Base-by-base conservation (phyloP, 2,888 invertebrate genomes). In the Dermolepida albohirtum region DNA sequence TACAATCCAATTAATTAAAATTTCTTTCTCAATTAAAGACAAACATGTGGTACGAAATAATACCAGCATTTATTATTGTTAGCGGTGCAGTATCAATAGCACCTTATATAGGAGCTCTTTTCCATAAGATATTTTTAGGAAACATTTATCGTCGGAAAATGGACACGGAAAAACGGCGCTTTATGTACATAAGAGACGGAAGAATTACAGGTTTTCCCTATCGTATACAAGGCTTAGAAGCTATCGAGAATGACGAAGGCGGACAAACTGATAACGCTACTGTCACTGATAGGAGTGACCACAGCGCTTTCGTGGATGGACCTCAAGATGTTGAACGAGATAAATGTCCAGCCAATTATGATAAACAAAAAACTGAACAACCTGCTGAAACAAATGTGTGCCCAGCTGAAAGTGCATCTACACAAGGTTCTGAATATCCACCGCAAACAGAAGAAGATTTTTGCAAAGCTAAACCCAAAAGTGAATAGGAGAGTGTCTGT, bases 41-140 rank as follows among this genome's bases (percentile, higher is more conserved):
- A 34, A 16, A 16, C 34, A 73, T 73, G 73, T 73, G 73, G 73
- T 73, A 69, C 40, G 73, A 73, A 67, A 71, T 72, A 8, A 40
- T 73, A 7, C 72, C 72, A 8, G 8, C 66, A 1, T 64, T 41
- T 55, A 6, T 59, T 0, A 70, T 72, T 12, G 66, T 73, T 10
- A 0, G 8, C 12, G 59, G 17, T 6, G 62, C 68, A 0, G 49
- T 72, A 40, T 54, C 54, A 4, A 16, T 50, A 6, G 68, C 73
- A 0, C 67, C 68, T 10, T 39, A 11, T 8, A 50, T 49, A 12
- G 62, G 69, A 1, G 67, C 67, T 14, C 7, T 43, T 1, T 1
- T 64, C 10, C 70, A 73, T 43, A 64, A 70, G 22, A 1, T 69
- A 12, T 40, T 73, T 59, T 54, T 74, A 67, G 72, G 72, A 59